A percentile compares a stretch with the other conserved stretches of the same genome.
phyloP scores from a whole-genome alignment of 2,888 invertebrate genomes.

The Napeogenes inachia region DNA sequence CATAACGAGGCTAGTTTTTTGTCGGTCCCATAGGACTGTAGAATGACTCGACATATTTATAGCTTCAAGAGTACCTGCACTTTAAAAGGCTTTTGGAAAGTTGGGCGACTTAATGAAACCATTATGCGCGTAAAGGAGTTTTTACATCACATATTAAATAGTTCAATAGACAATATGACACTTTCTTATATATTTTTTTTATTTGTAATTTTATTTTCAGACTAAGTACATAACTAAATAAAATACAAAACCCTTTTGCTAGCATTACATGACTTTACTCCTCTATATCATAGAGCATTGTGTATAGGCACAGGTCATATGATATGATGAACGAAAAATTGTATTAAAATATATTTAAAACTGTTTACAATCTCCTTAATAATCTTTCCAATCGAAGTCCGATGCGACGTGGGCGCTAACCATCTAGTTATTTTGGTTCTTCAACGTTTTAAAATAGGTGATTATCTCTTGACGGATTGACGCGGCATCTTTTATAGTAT shows the following conservation, averaged over 20 bases:
- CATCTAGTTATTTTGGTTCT: conserved; percentile 21
- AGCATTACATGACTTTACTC: no score
- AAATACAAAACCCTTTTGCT: no score
- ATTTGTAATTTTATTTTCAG: no score
- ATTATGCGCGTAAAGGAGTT: conserved; percentile 13
- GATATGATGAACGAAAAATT: not conserved
- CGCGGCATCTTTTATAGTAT: conserved; percentile 15
- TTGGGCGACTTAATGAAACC: conserved; percentile 1
- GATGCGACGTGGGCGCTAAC: conserved; percentile 19
- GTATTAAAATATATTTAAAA: not conserved
- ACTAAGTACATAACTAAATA: no score
- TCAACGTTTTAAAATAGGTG: conserved; percentile 28
- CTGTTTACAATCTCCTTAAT: conserved; percentile 11
- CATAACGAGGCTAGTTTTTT: conserved; percentile 13
- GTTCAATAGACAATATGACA: no score
- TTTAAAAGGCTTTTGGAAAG: conserved; percentile 1
- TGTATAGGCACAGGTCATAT: no score
- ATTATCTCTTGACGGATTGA: conserved; percentile 32
- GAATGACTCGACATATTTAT: conserved; percentile 10
- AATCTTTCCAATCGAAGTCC: conserved; percentile 19
- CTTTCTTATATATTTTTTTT: no score
- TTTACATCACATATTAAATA: not conserved
- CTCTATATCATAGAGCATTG: no score
- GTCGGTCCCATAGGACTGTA: conserved; percentile 9
- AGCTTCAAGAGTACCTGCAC: conserved; percentile 1